Evolutionary conservation across 2,888 invertebrate species (phyloP).

Genomic region (Aleiodes alternator): DNA sequence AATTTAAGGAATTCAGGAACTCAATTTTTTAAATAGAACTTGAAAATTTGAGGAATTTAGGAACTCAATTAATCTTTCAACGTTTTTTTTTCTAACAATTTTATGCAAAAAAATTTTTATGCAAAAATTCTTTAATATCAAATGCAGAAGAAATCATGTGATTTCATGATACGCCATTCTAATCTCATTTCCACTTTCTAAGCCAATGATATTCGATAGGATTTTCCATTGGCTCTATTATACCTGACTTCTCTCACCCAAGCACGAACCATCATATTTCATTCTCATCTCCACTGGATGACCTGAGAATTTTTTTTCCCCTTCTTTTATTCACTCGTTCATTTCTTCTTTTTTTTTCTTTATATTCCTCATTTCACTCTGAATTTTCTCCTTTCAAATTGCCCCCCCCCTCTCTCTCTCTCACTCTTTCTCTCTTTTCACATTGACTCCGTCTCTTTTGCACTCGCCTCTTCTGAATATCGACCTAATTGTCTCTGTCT

Average conservation of each 20-base stretch:
- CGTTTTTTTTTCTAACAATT: no score
- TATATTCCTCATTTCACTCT: constrained; percentile 11
- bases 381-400: constrained; percentile 22
- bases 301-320: constrained; percentile 28
- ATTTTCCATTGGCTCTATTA: constrained; percentile 35
- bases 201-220: constrained; percentile 36
- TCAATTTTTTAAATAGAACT: no score
- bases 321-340: neutral
- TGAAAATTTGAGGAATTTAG: no score
- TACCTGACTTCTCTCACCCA: constrained; percentile 36
- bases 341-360: neutral
- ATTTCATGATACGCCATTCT: constrained; percentile 17
- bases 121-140: neutral
- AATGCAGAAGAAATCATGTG: constrained; percentile 51
- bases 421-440: no score
- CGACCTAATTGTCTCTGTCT: constrained; percentile 22
- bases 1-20: no score
- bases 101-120: no score
- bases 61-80: no score
- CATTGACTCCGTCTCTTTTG: neutral
- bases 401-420: neutral
- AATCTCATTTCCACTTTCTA: constrained; percentile 14
- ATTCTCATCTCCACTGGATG: constrained; percentile 34
- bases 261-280: constrained; percentile 37
- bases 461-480: neutral